These are phyloP conservation scores for Parapristionchus giblindavisi DNA, from an alignment of 2,888 invertebrate species.

Conservation along the genomic window DNA sequence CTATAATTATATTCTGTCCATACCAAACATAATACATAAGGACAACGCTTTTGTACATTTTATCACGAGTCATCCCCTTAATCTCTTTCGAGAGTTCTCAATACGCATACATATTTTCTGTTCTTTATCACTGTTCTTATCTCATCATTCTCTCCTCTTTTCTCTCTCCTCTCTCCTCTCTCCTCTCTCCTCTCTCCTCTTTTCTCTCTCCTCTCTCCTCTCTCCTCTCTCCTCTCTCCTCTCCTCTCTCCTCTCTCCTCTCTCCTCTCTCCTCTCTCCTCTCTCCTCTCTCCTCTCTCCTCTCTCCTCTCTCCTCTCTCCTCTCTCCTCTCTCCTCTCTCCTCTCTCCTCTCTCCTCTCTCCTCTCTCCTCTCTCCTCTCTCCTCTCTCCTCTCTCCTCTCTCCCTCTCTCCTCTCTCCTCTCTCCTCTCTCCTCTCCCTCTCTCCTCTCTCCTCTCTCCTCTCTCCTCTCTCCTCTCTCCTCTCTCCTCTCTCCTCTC, in stretches of 20 bases:
- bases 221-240: conserved; percentile 41
- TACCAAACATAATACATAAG: no score
- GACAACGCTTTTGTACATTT: no score
- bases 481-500: conserved; percentile 20
- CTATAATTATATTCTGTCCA: no score
- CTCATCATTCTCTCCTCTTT: no score
- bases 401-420: conserved; percentile 25
- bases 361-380: conserved; percentile 13
- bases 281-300: conserved; percentile 23
- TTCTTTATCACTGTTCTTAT: no score
- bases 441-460: neutral
- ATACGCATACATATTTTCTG: no score
- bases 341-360: conserved; percentile 19
- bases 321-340: neutral
- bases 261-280: conserved; percentile 39
- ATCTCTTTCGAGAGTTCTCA: no score
- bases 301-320: conserved; percentile 32
- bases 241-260: conserved; percentile 37
- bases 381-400: neutral
- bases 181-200: neutral
- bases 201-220: conserved; percentile 9
- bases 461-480: conserved; percentile 7
- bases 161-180: conserved; percentile 16
- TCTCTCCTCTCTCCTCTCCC: conserved; percentile 35
- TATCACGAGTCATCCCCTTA: no score